Conservation (phyloP, 1,140 invertebrate species). For the Portunus trituberculatus region DNA sequence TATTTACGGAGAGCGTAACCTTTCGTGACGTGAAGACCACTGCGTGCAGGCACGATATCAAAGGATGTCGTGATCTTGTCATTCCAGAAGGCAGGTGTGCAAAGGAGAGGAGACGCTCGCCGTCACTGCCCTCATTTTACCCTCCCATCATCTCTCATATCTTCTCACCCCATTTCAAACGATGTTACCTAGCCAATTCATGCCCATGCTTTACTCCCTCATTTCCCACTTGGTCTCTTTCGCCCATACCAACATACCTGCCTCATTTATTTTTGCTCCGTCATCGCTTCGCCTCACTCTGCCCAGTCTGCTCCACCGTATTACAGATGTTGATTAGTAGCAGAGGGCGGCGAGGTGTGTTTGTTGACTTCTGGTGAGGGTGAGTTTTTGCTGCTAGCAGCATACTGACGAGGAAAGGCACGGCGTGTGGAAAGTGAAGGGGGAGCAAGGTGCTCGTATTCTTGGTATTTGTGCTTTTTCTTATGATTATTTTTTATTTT, state of each 20-base stretch:
- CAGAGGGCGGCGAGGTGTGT: not conserved
- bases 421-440: no score
- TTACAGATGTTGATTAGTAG: conserved; percentile 23
- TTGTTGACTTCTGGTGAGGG: conserved; percentile 5
- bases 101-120: no score
- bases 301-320: not conserved
- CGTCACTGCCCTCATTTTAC: no score
- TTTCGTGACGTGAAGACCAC: not conserved
- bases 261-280: not conserved
- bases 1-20: not conserved
- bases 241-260: not conserved
- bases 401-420: not conserved
- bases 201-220: not conserved
- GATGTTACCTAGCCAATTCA: no score
- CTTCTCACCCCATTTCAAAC: no score
- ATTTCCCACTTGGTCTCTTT: not conserved
- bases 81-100: no score
- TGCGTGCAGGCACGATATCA: no score
- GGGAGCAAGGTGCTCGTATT: not conserved
- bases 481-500: not conserved
- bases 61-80: no score
- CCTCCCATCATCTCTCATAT: no score
- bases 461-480: not conserved
- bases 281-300: not conserved
- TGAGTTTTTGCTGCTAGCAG: not conserved